Base-by-base conservation (phyloP, 2,888 invertebrate genomes). In the Sminthurides aquaticus region DNA sequence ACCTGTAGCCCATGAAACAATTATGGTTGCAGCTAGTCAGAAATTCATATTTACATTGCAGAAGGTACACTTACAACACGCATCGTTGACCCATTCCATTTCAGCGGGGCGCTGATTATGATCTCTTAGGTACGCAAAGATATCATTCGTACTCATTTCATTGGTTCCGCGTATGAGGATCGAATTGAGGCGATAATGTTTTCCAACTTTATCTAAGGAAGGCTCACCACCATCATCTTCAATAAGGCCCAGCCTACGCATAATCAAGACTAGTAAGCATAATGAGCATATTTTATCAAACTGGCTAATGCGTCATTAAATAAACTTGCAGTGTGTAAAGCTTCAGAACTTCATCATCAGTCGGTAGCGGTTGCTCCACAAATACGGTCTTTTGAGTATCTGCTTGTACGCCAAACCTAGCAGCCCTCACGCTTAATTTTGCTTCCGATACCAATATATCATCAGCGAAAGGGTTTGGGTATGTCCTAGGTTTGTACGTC, bases 51-150 rank as follows among this genome's bases (percentile, higher is more conserved):
- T 52, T 3, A 11, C 52, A 52, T 52, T 5, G n/a, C 22, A 15
- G 18, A 18, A 11, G 15, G 8, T 20, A 20, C 5, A 64, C 84
- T 82, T 80, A 86, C 91, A 91, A 74, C 88, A 87, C 71, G 82
- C 80, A 76, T 89, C 87, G 80, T 87, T 87, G 66, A 91, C 84
- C 89, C 90, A 90, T 79, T 91, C 91, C 60, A 91, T 82, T 11
- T 85, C 85, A 15, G 85, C 80, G n/a, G 91, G 90, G 5, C 65
- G 62, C 18, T 68, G 67, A 60, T 85, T 85, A 78, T 86, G 89
- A 71, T 87, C 86, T 77, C 84, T 83, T 76, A 91, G 87, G 79
- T 90, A 91, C 71, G 85, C 84, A 77, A 90, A 87, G 59, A 91
- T 84, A 77, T 91, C 90, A 76, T 86, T 84, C 2, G 89, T 88